Conservation (phyloP, 1,140 invertebrate species). For the Cyrtorhinus lividipennis region DNA sequence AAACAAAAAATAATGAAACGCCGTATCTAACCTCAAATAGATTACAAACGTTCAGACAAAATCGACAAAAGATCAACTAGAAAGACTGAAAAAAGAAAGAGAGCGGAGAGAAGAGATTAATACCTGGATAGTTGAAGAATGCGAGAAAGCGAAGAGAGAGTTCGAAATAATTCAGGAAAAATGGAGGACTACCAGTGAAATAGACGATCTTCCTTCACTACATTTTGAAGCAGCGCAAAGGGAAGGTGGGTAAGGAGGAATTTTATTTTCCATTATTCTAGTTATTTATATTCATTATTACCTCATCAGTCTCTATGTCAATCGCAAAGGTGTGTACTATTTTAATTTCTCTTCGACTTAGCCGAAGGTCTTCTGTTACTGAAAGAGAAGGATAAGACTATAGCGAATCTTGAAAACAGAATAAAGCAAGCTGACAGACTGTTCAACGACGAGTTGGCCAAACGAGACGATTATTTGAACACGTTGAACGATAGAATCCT, state of each 20-base stretch:
- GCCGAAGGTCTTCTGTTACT: conserved; percentile 31
- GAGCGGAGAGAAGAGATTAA: conserved; percentile 35
- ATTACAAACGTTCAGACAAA: too few species aligned
- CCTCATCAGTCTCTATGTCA: too few species aligned
- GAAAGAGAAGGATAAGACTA: conserved; percentile 57
- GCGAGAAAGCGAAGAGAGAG: conserved; percentile 41
- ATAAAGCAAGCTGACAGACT: conserved; percentile 48
- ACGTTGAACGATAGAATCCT: conserved; percentile 66
- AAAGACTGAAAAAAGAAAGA: conserved; percentile 33
- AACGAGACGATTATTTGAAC: conserved; percentile 54
- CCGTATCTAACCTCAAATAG: too few species aligned
- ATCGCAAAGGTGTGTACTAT: too few species aligned
- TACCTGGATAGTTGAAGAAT: conserved; percentile 47
- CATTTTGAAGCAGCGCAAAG: conserved; percentile 57
- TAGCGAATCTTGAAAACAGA: conserved; percentile 54
- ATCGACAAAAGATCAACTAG: too few species aligned
- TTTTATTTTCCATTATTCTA: too few species aligned
- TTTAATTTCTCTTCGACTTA: conserved; percentile 55
- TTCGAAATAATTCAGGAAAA: conserved; percentile 55
- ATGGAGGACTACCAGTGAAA: conserved; percentile 53
- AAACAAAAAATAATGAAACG: too few species aligned
- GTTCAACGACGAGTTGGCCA: conserved; percentile 44
- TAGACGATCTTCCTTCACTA: too few species aligned
- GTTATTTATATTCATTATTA: too few species aligned
- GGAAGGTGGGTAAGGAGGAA: too few species aligned